Evolutionary conservation across 30 jellyfish, hydroid and myxozoan genomes (phyloP), one percentile per base, ranked within the genome.

Genomic region (Chironex yamaguchii): DNA sequence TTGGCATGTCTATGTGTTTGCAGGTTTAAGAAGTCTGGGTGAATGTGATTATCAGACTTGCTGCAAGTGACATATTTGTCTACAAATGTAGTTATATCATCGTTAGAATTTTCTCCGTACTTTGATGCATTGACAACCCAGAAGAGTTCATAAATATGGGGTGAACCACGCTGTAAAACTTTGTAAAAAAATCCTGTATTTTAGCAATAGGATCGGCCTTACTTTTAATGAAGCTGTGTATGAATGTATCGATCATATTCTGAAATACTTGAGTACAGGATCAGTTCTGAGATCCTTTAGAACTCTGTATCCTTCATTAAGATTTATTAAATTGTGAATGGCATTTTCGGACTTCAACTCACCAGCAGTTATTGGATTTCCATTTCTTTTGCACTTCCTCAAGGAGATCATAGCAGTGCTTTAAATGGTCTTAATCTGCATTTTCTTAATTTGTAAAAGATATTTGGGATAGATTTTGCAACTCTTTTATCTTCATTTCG

Each of bases 1-100:
- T 83, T 83, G 0, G 93, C 82, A 83, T 83, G 93, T 24, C 93
- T 82, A 82, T 83, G 93, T 71, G 35, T 52, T 58, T 71, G 91
- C 20, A 54, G 28, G 23, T 33, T 51, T 11, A 69, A 52, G 27
- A 82, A 65, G 20, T 82, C 92, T 4, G 63, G 49, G 76, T 78
- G 26, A 20, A 24, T 73, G 27, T 36, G 17, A 70, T 33, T 9
- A 79, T 24, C 42, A 21, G 51, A 29, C 21, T 49, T 24, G 29
- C 20, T 78, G 29, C 67, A 29, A 27, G 54, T 13, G 29, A 29
- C 88, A 75, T 75, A 49, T 17, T 75, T 75, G 33, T 75, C 88
- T n/a, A 75, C 82, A 49, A 75, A 75, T 24, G 23, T 14, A 28
- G 9, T 29, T 9, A 75, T 29, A 4, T 75, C 88, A 0, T 42